A percentile compares a stretch with the other conserved stretches of the same genome.
These are phyloP conservation scores for Tokudaia muenninki DNA, from an alignment of 2,797 vertebrate species.

Conservation along the genomic window DNA sequence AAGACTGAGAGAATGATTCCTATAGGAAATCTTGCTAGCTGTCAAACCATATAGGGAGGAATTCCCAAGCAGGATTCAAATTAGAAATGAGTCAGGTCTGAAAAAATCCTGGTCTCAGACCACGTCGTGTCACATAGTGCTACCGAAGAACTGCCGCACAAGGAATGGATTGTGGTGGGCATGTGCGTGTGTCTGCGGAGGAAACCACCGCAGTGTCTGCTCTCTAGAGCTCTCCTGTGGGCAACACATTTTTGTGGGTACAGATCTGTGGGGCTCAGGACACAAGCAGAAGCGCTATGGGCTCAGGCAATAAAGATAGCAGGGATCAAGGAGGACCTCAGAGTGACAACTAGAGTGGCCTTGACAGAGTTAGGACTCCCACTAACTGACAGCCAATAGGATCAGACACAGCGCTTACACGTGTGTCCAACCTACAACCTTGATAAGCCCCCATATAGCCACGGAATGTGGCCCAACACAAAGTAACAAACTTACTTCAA, in stretches of 20 bases:
- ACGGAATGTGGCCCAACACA: background rate
- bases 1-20: background rate
- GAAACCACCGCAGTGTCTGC: background rate
- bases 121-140: no score
- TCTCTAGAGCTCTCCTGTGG: background rate
- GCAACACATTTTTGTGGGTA: background rate
- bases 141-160: no score
- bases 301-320: background rate
- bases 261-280: no score
- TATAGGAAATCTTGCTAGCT: background rate
- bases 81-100: background rate
- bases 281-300: background rate
- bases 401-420: background rate
- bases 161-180: background rate
- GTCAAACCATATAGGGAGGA: no score
- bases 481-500: background rate
- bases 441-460: background rate
- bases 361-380: background rate
- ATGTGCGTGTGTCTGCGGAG: background rate
- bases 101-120: background rate
- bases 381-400: no score
- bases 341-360: background rate
- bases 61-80: background rate
- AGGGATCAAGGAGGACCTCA: background rate
- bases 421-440: background rate